Evolutionary conservation across 2,888 invertebrate species (phyloP).

Genomic region (Alloplasta piceator): DNA sequence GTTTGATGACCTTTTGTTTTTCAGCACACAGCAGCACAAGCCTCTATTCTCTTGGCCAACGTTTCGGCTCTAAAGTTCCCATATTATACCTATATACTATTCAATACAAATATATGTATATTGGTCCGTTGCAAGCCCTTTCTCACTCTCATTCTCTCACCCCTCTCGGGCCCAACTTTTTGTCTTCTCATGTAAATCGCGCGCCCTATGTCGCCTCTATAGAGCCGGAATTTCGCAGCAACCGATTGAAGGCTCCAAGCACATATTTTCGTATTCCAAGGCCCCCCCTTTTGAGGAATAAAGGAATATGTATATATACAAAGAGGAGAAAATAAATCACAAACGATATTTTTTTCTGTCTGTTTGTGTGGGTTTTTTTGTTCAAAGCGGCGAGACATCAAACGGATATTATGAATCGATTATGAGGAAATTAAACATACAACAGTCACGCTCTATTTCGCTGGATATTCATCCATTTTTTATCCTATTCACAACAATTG

Average conservation of each 20-base stretch:
- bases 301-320: constrained; percentile 23
- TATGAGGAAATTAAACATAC: not conserved
- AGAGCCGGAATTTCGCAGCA: constrained; percentile 21
- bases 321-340: constrained; percentile 13
- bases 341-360: constrained; percentile 33
- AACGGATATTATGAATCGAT: constrained; percentile 49
- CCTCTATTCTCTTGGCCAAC: constrained; percentile 1
- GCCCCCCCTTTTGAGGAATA: not conserved
- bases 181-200: constrained; percentile 79
- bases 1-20: constrained; percentile 21
- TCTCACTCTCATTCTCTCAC: constrained; percentile 51
- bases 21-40: not conserved
- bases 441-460: not conserved
- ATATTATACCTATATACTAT: not conserved
- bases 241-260: constrained; percentile 75
- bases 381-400: constrained; percentile 2
- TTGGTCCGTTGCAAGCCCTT: constrained; percentile 29
- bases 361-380: not conserved
- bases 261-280: constrained; percentile 72
- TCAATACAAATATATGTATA: constrained; percentile 19
- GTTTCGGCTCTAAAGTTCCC: not conserved
- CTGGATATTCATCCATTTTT: constrained; percentile 3
- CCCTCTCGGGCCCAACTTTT: constrained; percentile 74
- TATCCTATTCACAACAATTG: no score
- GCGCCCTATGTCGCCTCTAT: constrained; percentile 30